Conservation (phyloP, 2,797 vertebrate genomes). For the Avahi laniger region DNA sequence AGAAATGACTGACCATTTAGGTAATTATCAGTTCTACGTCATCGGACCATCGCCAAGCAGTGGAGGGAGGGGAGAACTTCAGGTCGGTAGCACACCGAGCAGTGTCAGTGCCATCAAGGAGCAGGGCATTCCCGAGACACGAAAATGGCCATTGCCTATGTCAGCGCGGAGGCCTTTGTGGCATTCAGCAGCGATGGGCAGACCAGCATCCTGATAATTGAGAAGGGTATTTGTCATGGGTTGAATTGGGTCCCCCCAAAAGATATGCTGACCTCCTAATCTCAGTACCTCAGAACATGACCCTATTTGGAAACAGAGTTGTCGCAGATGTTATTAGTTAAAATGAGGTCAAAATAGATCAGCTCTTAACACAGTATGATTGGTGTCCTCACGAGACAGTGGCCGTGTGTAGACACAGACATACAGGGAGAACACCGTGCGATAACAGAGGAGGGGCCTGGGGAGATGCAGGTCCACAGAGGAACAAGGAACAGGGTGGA, state of each 20-base stretch:
- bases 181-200: neutral
- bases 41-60: neutral
- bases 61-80: neutral
- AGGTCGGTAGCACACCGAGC: neutral
- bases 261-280: neutral
- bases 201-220: neutral
- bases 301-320: neutral
- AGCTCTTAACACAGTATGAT: neutral
- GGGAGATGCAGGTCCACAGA: too few species aligned
- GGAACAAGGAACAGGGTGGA: fast-evolving
- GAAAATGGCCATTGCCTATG: neutral
- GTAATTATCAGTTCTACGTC: neutral
- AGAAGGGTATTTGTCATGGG: neutral
- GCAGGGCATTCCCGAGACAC: fast-evolving
- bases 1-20: neutral
- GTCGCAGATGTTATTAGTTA: neutral
- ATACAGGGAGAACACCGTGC: neutral
- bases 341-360: neutral
- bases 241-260: neutral
- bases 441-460: neutral
- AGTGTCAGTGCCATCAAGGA: neutral
- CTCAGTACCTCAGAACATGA: neutral
- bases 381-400: neutral
- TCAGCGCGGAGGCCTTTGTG: fast-evolving
- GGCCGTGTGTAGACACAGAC: neutral